Percentiles rank a stretch among this genome's conserved stretches.
These are phyloP conservation scores for Poecilus cupreus DNA, from an alignment of 2,888 invertebrate genomes.

Conservation along the genomic window DNA sequence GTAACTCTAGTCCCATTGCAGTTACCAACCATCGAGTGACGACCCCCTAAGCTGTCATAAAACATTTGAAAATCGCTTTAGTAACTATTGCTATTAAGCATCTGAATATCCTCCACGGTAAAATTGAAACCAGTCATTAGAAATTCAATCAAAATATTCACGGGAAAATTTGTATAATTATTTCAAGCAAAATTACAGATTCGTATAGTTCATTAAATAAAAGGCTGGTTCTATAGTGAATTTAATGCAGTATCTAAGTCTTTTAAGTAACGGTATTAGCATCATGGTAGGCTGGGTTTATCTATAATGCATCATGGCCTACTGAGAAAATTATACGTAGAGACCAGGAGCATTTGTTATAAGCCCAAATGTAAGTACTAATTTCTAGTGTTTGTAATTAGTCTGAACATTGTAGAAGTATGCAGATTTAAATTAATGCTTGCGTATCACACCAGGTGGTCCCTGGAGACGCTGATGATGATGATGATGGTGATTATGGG, in stretches of 20 bases:
- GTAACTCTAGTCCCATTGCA: too few relatives aligned
- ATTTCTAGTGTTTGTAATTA: not conserved
- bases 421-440: not conserved
- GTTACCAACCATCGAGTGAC: too few relatives aligned
- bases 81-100: too few relatives aligned
- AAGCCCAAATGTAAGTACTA: not conserved
- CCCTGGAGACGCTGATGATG: not conserved
- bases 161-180: not conserved
- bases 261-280: not conserved
- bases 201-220: not conserved
- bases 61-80: too few relatives aligned
- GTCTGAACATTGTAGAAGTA: not conserved
- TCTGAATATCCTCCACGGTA: too few relatives aligned
- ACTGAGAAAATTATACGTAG: constrained; percentile 1
- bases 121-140: not conserved
- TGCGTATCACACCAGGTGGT: not conserved
- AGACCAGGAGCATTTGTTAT: not conserved
- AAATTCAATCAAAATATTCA: not conserved
- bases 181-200: not conserved
- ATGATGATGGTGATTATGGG: not conserved
- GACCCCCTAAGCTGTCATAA: too few relatives aligned
- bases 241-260: not conserved
- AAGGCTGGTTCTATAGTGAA: not conserved
- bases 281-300: not conserved
- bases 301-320: not conserved